phyloP scores from a whole-genome alignment of 1,140 invertebrate genomes.

The Neodiprion pinetum region DNA sequence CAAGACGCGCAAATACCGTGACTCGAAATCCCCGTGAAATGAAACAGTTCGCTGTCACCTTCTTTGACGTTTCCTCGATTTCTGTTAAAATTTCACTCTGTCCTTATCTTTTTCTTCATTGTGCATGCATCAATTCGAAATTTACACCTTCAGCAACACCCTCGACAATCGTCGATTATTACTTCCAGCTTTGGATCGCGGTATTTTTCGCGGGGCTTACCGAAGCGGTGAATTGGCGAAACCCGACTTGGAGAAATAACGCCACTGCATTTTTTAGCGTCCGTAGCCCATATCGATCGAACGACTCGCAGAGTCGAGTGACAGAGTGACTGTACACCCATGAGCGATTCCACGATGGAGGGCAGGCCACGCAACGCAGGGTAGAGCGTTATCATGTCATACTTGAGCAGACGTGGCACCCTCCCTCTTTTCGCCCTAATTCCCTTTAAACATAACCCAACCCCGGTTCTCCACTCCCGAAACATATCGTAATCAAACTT shows the following conservation, averaged over 20 bases:
- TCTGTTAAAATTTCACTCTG: not conserved
- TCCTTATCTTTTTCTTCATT: not conserved
- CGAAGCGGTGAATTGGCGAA: no score
- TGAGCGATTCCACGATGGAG: not conserved
- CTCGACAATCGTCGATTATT: no score
- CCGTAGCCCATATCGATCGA: not conserved
- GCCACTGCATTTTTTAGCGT: not conserved
- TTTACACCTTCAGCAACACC: no score
- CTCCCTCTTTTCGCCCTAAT: constrained; percentile 45
- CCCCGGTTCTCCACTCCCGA: constrained; percentile 5
- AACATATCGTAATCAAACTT: constrained; percentile 40
- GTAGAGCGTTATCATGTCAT: constrained; percentile 42
- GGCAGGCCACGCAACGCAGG: not conserved
- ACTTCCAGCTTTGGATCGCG: no score
- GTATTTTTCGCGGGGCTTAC: no score
- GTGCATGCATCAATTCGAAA: no score
- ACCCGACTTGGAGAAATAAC: not conserved
- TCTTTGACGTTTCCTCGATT: not conserved
- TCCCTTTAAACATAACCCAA: constrained; percentile 39
- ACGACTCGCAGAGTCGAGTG: not conserved
- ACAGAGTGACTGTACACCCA: constrained; percentile 1
- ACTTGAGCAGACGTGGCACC: constrained; percentile 35
- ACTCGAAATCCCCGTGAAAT: constrained; percentile 15
- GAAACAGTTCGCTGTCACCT: not conserved
- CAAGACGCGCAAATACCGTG: constrained; percentile 35